A percentile compares a stretch with the other conserved stretches of the same genome.
Evolutionary conservation across 2,797 vertebrate genomes (phyloP).

Genomic region (Molothrus aeneus): DNA sequence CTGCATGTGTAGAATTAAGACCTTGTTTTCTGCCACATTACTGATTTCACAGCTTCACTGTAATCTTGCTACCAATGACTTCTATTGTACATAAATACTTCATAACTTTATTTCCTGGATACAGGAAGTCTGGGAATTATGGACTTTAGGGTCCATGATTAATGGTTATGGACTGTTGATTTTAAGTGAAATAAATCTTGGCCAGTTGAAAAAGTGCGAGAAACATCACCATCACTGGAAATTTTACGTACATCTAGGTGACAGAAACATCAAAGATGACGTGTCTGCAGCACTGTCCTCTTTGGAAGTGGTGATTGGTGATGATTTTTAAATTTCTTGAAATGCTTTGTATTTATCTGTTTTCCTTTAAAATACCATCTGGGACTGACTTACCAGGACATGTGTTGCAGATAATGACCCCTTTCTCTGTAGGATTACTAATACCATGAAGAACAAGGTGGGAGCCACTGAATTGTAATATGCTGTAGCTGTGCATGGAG

Average conservation of each 20-base stretch:
- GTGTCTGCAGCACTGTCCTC: neutral
- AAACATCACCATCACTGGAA: neutral
- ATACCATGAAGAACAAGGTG: neutral
- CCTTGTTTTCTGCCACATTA: neutral
- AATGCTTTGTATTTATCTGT: neutral
- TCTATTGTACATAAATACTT: neutral
- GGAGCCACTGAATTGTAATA: neutral
- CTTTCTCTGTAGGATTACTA: neutral
- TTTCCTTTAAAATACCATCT: neutral
- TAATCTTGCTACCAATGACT: neutral
- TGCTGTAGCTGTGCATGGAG: neutral
- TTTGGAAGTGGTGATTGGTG: neutral
- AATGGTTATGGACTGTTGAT: neutral
- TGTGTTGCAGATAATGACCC: neutral
- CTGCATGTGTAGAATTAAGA: neutral
- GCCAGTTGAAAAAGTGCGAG: neutral
- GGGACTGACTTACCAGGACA: neutral
- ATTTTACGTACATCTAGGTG: neutral
- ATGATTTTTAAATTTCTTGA: neutral
- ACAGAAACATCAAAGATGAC: neutral
- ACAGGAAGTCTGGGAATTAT: neutral
- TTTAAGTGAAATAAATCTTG: neutral
- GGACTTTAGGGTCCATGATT: neutral
- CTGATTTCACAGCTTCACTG: neutral
- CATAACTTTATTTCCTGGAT: neutral